Evolutionary conservation across 2,113 vertebrate species (phyloP), one percentile per base, ranked within the genome.

Genomic region (Salvelinus fontinalis): DNA sequence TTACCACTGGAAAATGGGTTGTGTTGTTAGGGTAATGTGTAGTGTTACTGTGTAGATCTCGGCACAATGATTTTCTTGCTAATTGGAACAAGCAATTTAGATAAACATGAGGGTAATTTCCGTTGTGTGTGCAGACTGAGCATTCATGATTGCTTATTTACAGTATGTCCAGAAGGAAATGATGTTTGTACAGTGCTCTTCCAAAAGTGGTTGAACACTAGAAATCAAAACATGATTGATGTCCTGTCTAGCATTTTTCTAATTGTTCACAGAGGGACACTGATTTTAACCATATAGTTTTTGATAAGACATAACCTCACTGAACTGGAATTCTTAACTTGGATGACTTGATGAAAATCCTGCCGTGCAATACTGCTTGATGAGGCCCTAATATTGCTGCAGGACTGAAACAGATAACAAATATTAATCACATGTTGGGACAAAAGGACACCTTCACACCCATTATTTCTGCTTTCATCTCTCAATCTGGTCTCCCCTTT

Each of bases 191-290:
- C 26, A 79, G 60, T 75, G 68, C 39, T 44, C 39, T 44, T 9
- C 39, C 39, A 44, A 44, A 44, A 44, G 39, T 44, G 39, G 39
- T 11, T 44, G 9, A 44, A 11, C 2, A 44, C 39, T 44, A 9
- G 27, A 79, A 83, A 79, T 79, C 65, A 75, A 83, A 82, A 75
- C 75, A 64, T 81, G 80, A 88, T 86, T 85, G 82, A 89, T 81
- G 71, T 67, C 20, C 29, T 69, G 57, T 70, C 77, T 69, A 71
- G 67, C 70, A 83, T 87, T 85, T 44, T 75, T 76, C 20, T 4
- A 70, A 72, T 83, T 67, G n/a, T 74, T 67, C 54, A 49, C 57
- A 1, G 66, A 71, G 76, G 65, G 66, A 80, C 54, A 74, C 75
- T 44, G 26, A 70, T 80, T 83, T 82, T 74, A 87, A 83, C 64